These are phyloP conservation scores for Margaritifera margaritifera DNA, from an alignment of 2,888 invertebrate species.

Conservation along the genomic window DNA sequence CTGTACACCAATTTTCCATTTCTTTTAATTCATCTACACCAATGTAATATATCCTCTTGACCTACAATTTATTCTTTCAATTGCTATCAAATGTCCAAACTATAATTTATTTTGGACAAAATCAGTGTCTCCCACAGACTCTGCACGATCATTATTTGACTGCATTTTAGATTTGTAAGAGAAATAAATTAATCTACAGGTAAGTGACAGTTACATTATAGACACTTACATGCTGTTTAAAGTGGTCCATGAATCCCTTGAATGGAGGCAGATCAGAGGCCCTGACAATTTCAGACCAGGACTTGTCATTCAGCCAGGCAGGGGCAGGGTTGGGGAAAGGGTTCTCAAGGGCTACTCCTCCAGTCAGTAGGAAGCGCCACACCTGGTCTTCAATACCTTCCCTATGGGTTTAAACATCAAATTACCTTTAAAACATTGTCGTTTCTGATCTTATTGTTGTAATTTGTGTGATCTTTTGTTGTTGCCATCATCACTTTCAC, in stretches of 20 bases:
- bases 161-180: background rate
- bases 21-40: too few species aligned
- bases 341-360: constrained; percentile 87
- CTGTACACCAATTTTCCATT: too few species aligned
- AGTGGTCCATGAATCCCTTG: constrained; percentile 70
- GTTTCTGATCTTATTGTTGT: too few species aligned
- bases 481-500: too few species aligned
- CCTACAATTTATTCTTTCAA: too few species aligned
- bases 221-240: constrained; percentile 62
- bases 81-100: too few species aligned
- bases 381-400: constrained; percentile 80
- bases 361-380: constrained; percentile 88
- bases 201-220: background rate
- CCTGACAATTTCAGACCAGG: constrained; percentile 88
- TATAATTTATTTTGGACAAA: too few species aligned
- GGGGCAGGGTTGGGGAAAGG: constrained; percentile 86
- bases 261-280: constrained; percentile 76
- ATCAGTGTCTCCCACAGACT: too few species aligned
- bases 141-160: background rate
- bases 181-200: background rate
- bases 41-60: too few species aligned
- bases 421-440: background rate
- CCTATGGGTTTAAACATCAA: constrained; percentile 39
- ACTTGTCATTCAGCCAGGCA: constrained; percentile 87
- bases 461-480: too few species aligned